These are phyloP conservation scores for Monopterus albus DNA, from an alignment of 2,113 vertebrate genomes.

Conservation along the genomic window DNA sequence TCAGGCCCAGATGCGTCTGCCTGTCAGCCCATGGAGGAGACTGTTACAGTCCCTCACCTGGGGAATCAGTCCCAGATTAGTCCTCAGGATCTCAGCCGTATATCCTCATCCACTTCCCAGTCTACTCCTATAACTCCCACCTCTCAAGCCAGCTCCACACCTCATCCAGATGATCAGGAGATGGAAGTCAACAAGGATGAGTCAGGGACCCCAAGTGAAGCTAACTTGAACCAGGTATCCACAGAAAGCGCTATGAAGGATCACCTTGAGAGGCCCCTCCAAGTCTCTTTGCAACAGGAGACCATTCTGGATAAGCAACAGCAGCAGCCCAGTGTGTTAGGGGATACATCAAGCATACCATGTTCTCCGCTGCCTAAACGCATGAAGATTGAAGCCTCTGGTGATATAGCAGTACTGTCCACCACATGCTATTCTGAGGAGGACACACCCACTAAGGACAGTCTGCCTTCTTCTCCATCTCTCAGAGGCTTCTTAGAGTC, in stretches of 20 bases:
- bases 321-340: conserved; percentile 60
- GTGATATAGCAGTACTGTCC: conserved; percentile 93
- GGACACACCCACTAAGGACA: conserved; percentile 90
- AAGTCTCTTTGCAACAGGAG: conserved; percentile 43
- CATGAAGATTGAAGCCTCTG: conserved; percentile 94
- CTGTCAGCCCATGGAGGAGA: conserved; percentile 54
- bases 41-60: conserved; percentile 34
- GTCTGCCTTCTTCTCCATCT: conserved; percentile 88
- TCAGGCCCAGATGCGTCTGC: conserved; percentile 62
- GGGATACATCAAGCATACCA: conserved; percentile 75
- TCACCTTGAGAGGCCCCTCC: conserved; percentile 15
- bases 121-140: conserved; percentile 17
- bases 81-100: conserved; percentile 68
- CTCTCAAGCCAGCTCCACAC: conserved; percentile 41
- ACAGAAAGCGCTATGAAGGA: conserved; percentile 32
- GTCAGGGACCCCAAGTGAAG: conserved; percentile 55
- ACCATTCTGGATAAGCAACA: conserved; percentile 63
- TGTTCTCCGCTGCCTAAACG: conserved; percentile 86
- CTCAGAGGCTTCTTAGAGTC: conserved; percentile 96
- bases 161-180: conserved; percentile 48
- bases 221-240: conserved; percentile 46
- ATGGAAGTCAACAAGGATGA: conserved; percentile 64
- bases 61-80: conserved; percentile 54
- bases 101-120: conserved; percentile 55
- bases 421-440: conserved; percentile 89